Evolutionary conservation across 2,888 invertebrate genomes (phyloP).

Genomic region (Tenodera sinensis): DNA sequence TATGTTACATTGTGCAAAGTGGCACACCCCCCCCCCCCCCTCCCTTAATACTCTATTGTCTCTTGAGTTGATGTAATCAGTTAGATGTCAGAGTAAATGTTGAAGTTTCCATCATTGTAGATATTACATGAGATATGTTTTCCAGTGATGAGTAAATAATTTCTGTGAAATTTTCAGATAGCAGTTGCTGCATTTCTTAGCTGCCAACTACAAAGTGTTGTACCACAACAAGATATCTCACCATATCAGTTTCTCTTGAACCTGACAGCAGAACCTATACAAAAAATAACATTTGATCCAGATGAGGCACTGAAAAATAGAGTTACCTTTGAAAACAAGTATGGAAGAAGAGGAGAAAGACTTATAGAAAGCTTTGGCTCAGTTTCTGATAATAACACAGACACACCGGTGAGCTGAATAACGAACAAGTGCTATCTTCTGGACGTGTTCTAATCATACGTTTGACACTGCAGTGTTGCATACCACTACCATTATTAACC

Average conservation of each 20-base stretch:
- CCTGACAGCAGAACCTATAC: neutral
- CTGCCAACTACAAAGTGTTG: neutral
- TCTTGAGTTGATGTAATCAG: too few species aligned
- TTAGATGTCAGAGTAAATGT: too few species aligned
- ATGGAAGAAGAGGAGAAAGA: constrained; percentile 30
- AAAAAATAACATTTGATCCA: constrained; percentile 32
- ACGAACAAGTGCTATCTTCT: neutral
- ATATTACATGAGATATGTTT: too few species aligned
- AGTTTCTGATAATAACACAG: neutral
- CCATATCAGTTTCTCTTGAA: neutral
- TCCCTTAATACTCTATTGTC: too few species aligned
- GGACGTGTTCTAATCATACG: too few species aligned
- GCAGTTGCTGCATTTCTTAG: neutral
- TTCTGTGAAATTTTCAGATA: neutral
- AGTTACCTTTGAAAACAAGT: constrained; percentile 34
- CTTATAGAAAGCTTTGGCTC: constrained; percentile 17
- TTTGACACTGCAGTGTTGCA: too few species aligned
- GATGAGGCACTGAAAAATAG: constrained; percentile 35
- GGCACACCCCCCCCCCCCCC: too few species aligned
- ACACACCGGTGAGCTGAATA: neutral
- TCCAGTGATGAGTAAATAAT: too few species aligned
- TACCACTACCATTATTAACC: too few species aligned
- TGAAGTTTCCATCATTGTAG: too few species aligned
- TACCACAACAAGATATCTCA: neutral
- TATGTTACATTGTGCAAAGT: too few species aligned